Evolutionary conservation across 2,113 vertebrate species (phyloP).

Genomic region (Donacobius atricapilla): DNA sequence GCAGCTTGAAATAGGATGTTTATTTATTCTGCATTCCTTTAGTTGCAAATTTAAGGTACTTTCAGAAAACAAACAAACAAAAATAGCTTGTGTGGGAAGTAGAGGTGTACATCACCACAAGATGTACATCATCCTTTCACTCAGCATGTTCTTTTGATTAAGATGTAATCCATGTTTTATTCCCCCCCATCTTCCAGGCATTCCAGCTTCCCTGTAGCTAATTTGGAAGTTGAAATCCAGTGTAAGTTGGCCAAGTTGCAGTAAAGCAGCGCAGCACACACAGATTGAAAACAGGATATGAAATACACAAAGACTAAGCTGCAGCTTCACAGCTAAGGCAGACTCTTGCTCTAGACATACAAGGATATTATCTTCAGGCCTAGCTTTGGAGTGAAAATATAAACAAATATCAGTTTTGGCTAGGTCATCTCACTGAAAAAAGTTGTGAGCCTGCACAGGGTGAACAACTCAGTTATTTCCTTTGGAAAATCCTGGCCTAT

Average conservation of each 20-base stretch:
- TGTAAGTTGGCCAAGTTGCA: rapidly evolving
- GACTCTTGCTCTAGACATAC: neutral
- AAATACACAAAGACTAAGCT: neutral
- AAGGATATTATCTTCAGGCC: neutral
- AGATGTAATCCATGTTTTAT: neutral
- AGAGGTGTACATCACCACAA: neutral
- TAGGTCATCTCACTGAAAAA: neutral
- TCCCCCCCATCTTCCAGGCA: neutral
- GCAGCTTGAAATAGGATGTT: neutral
- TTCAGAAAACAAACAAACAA: neutral
- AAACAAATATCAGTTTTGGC: neutral
- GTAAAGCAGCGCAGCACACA: neutral
- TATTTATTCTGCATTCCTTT: neutral
- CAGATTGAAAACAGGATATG: neutral
- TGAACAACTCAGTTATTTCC: neutral
- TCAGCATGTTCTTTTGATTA: neutral
- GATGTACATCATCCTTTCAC: neutral
- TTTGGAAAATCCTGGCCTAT: neutral
- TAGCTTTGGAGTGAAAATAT: neutral
- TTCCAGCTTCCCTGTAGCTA: neutral
- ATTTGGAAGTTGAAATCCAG: neutral
- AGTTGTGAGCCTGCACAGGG: neutral
- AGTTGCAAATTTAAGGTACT: neutral
- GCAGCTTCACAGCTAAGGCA: neutral
- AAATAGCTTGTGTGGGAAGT: neutral